phyloP scores from a whole-genome alignment of 2,113 vertebrate genomes.

The Prietella phreatophila region DNA sequence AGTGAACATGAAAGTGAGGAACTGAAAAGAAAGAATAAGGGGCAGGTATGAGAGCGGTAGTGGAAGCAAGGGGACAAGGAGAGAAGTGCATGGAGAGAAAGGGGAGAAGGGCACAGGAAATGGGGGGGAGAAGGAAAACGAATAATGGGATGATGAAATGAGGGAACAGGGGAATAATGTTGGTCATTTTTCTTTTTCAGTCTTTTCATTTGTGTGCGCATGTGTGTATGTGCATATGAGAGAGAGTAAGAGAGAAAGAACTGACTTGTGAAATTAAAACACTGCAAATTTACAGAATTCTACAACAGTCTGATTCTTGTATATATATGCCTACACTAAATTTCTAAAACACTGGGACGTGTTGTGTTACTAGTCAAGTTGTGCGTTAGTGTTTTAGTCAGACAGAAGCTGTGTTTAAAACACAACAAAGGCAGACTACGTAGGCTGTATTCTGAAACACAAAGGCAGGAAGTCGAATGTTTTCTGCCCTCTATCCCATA shows the following conservation, averaged over 20 bases:
- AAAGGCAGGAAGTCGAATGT: background rate
- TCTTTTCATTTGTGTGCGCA: background rate
- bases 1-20: background rate
- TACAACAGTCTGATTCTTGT: background rate
- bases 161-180: background rate
- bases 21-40: background rate
- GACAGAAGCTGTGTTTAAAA: too few species aligned
- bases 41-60: background rate
- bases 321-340: too few species aligned
- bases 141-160: slow-evolving; percentile 10
- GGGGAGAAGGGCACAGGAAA: background rate
- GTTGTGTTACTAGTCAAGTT: too few species aligned
- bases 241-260: background rate
- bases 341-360: background rate
- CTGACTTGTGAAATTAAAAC: background rate
- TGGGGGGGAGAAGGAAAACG: background rate
- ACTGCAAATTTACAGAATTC: background rate
- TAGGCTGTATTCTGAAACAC: background rate
- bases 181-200: slow-evolving; percentile 1
- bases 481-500: background rate
- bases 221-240: background rate
- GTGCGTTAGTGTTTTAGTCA: background rate
- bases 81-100: background rate
- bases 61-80: background rate
- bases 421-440: background rate